Evolutionary conservation across 2,888 invertebrate genomes (phyloP).

Genomic region (Diadegma fenestrale): DNA sequence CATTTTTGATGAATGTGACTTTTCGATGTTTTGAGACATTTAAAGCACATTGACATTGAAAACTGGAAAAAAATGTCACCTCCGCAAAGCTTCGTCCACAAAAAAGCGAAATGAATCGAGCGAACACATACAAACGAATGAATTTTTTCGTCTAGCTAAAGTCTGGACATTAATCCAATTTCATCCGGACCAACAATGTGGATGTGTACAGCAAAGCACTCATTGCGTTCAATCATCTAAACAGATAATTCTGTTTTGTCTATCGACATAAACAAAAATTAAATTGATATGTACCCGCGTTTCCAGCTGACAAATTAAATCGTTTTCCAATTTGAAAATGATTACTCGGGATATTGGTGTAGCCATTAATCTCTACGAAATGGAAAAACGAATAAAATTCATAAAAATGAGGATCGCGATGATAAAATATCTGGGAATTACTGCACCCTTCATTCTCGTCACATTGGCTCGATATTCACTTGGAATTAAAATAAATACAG

Average conservation of each 20-base stretch:
- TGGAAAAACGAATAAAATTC: not conserved
- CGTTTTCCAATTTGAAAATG: not conserved
- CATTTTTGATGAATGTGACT: no score
- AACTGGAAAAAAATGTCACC: no score
- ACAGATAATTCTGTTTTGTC: not conserved
- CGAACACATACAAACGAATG: not conserved
- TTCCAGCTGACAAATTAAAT: not conserved
- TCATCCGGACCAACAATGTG: not conserved
- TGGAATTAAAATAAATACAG: not conserved
- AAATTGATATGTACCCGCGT: not conserved
- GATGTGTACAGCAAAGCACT: not conserved
- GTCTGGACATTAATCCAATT: not conserved
- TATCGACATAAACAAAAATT: not conserved
- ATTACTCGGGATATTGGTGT: not conserved
- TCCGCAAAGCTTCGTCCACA: no score
- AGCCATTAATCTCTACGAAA: not conserved
- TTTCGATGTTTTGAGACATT: no score
- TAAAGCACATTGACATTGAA: no score
- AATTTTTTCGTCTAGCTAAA: not conserved
- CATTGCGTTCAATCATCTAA: not conserved
- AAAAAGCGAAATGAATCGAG: no score
- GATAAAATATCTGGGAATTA: not conserved
- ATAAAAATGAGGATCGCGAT: not conserved
- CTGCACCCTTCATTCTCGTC: not conserved
- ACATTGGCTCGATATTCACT: not conserved